Conservation (phyloP, 2,888 invertebrate genomes). For the Heliconius aoede region DNA sequence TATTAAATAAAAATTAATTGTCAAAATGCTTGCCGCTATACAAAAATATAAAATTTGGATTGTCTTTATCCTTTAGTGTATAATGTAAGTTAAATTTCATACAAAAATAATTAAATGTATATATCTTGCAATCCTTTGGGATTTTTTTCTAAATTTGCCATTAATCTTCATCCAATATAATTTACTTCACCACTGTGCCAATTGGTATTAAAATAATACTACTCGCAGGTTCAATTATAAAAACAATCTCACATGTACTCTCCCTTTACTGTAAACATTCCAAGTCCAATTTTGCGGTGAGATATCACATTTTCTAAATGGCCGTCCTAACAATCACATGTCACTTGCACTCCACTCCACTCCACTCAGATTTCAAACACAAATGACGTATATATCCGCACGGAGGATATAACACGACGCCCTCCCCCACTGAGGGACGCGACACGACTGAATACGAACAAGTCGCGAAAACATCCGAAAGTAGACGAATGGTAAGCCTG, state of each 20-base stretch:
- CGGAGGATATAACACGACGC: background rate
- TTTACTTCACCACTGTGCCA: background rate
- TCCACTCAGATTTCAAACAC: constrained; percentile 6
- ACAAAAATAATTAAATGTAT: too few relatives aligned
- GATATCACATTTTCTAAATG: constrained; percentile 16
- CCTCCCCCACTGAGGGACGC: constrained; percentile 3
- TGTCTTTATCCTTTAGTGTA: too few relatives aligned
- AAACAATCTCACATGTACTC: constrained; percentile 28
- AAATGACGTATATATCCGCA: constrained; percentile 9
- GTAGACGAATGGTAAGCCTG: constrained; percentile 33
- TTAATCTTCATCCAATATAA: background rate
- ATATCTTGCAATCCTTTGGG: too few relatives aligned
- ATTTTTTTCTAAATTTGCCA: too few relatives aligned
- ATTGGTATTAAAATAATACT: background rate
- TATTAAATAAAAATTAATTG: too few relatives aligned
- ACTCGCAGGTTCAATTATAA: background rate
- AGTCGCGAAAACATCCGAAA: constrained; percentile 33
- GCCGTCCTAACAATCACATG: constrained; percentile 24
- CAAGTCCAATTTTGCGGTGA: constrained; percentile 1
- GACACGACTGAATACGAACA: constrained; percentile 33
- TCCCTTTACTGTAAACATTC: background rate
- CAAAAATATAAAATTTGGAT: too few relatives aligned
- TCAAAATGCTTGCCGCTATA: too few relatives aligned
- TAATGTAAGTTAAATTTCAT: too few relatives aligned
- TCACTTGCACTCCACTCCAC: constrained; percentile 23